Conservation (phyloP, 2,113 vertebrate species). For the Pollimyrus isidori region DNA sequence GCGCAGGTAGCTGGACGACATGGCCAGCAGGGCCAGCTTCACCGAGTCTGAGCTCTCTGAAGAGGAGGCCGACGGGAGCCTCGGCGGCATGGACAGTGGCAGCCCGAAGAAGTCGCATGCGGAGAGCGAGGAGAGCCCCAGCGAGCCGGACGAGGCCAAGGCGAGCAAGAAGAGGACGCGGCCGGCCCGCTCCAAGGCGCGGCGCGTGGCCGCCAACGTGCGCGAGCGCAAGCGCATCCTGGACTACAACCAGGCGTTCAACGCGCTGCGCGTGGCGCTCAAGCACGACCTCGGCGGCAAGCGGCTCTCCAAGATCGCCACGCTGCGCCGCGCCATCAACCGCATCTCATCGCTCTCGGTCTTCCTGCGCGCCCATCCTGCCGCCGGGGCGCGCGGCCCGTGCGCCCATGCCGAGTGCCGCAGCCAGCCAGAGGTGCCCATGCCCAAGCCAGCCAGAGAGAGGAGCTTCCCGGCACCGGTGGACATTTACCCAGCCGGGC, state of each 20-base stretch:
- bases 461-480: slow-evolving; percentile 3
- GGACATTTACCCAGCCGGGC: slow-evolving; percentile 23
- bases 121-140: slow-evolving; percentile 38
- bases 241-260: slow-evolving; percentile 97
- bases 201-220: slow-evolving; percentile 86
- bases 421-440: background rate
- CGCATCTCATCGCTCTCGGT: slow-evolving; percentile 80
- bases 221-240: slow-evolving; percentile 89
- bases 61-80: slow-evolving; percentile 55
- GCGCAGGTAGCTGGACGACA: background rate
- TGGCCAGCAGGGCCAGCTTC: slow-evolving; percentile 37
- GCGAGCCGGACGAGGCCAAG: slow-evolving; percentile 44
- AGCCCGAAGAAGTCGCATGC: slow-evolving; percentile 37
- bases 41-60: slow-evolving; percentile 53
- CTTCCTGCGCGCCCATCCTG: slow-evolving; percentile 59
- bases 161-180: slow-evolving; percentile 62
- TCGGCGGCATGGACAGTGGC: slow-evolving; percentile 37
- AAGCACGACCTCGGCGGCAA: slow-evolving; percentile 85
- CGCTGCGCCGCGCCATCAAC: slow-evolving; percentile 83
- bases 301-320: slow-evolving; percentile 91
- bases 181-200: slow-evolving; percentile 80
- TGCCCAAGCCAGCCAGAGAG: rapidly evolving
- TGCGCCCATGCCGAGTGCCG: slow-evolving; percentile 71
- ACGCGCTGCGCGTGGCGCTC: slow-evolving; percentile 77
- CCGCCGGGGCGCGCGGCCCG: slow-evolving; percentile 36